Evolutionary conservation across 1,140 invertebrate species (phyloP).

Genomic region (Aplysia californica): DNA sequence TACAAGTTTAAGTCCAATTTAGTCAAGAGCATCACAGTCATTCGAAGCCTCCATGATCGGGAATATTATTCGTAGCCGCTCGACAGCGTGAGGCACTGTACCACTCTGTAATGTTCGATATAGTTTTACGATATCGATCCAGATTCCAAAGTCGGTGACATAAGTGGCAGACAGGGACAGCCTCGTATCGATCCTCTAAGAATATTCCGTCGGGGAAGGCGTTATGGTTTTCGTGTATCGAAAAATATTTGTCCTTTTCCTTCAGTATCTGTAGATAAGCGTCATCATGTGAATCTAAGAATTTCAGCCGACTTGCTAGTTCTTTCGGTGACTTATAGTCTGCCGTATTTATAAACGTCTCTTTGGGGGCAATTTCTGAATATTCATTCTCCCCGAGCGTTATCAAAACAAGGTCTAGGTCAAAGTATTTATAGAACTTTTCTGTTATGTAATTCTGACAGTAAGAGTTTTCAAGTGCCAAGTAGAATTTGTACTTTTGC

Average conservation of each 20-base stretch:
- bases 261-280: slow-evolving; percentile 16
- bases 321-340: slow-evolving; percentile 28
- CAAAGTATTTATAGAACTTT: slow-evolving; percentile 80
- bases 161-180: too few species aligned
- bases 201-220: too few species aligned
- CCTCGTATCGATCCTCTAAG: too few species aligned
- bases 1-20: too few species aligned
- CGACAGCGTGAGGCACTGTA: too few species aligned
- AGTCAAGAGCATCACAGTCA: too few species aligned
- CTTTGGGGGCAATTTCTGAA: not conserved
- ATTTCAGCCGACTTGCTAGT: slow-evolving; percentile 5
- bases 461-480: slow-evolving; percentile 83
- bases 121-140: too few species aligned
- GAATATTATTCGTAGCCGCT: too few species aligned
- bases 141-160: too few species aligned
- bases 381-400: slow-evolving; percentile 8
- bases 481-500: slow-evolving; percentile 56
- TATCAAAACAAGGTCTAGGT: slow-evolving; percentile 22
- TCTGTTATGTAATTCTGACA: slow-evolving; percentile 97
- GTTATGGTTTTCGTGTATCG: not conserved
- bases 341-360: slow-evolving; percentile 27
- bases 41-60: too few species aligned
- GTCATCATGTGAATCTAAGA: slow-evolving; percentile 8
- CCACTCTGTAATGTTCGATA: too few species aligned
- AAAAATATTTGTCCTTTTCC: slow-evolving; percentile 17